Percentiles rank a stretch among this genome's conserved stretches.
These are phyloP conservation scores for Petaurus breviceps DNA, from an alignment of 2,113 vertebrate species.

Conservation along the genomic window DNA sequence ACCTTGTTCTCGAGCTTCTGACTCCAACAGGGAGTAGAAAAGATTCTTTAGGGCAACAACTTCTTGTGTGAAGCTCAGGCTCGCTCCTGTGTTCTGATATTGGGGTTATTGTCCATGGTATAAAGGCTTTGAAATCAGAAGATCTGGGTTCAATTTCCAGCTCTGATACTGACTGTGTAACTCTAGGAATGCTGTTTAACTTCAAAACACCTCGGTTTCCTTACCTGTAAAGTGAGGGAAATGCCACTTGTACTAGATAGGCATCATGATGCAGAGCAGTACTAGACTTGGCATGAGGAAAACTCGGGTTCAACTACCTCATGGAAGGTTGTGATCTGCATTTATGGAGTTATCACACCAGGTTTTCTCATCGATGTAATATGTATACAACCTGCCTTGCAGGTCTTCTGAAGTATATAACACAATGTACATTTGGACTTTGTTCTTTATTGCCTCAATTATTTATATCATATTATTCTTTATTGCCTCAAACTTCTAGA, in stretches of 20 bases:
- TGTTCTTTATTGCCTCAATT: not conserved
- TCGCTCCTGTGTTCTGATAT: constrained; percentile 3
- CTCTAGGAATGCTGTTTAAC: not conserved
- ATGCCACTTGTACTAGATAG: not conserved
- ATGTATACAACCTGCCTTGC: not conserved
- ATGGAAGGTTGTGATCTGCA: not conserved
- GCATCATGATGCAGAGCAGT: not conserved
- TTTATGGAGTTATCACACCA: not conserved
- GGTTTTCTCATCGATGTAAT: not conserved
- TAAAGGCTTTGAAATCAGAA: not conserved
- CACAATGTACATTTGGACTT: not conserved
- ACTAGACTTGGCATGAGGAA: not conserved
- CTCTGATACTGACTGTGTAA: not conserved
- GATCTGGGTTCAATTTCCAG: not conserved
- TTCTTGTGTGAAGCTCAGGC: not conserved
- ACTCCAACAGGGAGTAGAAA: not conserved
- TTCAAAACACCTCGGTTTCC: not conserved
- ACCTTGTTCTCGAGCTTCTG: not conserved
- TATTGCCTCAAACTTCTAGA: not conserved
- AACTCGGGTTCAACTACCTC: not conserved
- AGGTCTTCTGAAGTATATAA: not conserved
- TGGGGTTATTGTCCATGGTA: not conserved
- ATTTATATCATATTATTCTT: not conserved
- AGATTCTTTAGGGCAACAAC: not conserved
- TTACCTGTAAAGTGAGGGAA: not conserved